These are phyloP conservation scores for Temnothorax longispinosus DNA, from an alignment of 1,140 invertebrate species.

Conservation along the genomic window DNA sequence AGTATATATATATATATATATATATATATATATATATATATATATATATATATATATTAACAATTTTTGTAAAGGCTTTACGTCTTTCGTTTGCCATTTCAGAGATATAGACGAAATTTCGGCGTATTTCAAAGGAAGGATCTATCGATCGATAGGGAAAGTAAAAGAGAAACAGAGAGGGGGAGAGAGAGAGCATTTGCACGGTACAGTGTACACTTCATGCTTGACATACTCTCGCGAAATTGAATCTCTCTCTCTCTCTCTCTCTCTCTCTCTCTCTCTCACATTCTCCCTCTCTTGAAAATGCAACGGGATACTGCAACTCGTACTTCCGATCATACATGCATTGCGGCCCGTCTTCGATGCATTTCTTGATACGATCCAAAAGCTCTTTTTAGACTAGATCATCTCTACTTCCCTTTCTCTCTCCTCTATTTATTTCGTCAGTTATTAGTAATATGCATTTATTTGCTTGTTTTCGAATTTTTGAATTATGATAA, in stretches of 20 bases:
- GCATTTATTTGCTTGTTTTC: not conserved
- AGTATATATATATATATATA: not conserved
- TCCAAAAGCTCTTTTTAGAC: not conserved
- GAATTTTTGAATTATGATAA: not conserved
- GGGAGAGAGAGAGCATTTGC: not conserved
- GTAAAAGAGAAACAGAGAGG: not conserved
- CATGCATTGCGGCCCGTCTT: not conserved
- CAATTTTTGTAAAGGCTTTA: not conserved
- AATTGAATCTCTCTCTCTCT: constrained; percentile 22
- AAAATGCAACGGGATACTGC: constrained; percentile 27
- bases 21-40: not conserved
- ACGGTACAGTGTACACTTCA: constrained; percentile 33
- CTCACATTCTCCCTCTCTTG: not conserved
- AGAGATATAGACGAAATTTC: constrained; percentile 4
- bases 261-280: constrained; percentile 17
- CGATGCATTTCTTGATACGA: not conserved
- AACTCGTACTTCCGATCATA: constrained; percentile 29
- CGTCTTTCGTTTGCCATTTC: not conserved
- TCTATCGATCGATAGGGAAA: not conserved
- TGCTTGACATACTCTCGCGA: constrained; percentile 31
- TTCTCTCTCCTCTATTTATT: not conserved
- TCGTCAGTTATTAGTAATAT: not conserved
- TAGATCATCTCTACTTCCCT: not conserved
- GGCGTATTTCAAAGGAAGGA: not conserved
- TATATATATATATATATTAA: not conserved